A percentile compares a stretch with the other conserved stretches of the same genome.
These are phyloP conservation scores for Entomobrya proxima DNA, from an alignment of 2,888 invertebrate genomes.

Conservation along the genomic window DNA sequence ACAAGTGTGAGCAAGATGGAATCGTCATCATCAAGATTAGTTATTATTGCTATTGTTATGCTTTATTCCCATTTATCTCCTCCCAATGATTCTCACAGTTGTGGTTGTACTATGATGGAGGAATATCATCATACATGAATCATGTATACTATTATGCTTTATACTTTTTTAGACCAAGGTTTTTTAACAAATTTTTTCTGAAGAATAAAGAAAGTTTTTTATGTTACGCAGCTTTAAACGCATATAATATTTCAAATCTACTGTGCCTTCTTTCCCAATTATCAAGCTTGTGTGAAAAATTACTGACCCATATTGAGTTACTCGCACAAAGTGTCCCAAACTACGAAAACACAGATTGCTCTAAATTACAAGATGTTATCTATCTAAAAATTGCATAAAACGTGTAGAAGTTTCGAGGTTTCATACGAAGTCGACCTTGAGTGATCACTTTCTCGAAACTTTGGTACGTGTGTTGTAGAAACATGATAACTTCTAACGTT, in stretches of 20 bases:
- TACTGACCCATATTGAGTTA: constrained; percentile 56
- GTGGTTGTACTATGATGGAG: background rate
- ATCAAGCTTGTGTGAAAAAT: constrained; percentile 50
- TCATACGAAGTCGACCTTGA: no score
- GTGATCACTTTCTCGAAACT: no score
- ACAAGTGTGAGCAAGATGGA: constrained; percentile 50
- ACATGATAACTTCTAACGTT: no score
- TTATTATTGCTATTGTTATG: constrained; percentile 62
- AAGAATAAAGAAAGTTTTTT: background rate
- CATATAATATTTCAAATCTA: background rate
- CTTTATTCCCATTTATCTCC: constrained; percentile 57
- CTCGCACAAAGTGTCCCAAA: background rate
- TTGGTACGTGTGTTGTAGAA: no score
- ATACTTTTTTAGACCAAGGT: background rate
- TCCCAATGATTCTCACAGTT: constrained; percentile 56
- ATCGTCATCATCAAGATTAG: constrained; percentile 52
- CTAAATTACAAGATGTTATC: constrained; percentile 23
- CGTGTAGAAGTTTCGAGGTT: no score
- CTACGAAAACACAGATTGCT: constrained; percentile 13
- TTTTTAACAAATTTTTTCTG: background rate
- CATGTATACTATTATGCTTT: background rate
- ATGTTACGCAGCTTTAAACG: background rate
- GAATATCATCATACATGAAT: background rate
- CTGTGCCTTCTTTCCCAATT: constrained; percentile 34
- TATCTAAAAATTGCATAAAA: no score